phyloP scores from a whole-genome alignment of 2,888 invertebrate species.

The Lycophotia porphyrea region DNA sequence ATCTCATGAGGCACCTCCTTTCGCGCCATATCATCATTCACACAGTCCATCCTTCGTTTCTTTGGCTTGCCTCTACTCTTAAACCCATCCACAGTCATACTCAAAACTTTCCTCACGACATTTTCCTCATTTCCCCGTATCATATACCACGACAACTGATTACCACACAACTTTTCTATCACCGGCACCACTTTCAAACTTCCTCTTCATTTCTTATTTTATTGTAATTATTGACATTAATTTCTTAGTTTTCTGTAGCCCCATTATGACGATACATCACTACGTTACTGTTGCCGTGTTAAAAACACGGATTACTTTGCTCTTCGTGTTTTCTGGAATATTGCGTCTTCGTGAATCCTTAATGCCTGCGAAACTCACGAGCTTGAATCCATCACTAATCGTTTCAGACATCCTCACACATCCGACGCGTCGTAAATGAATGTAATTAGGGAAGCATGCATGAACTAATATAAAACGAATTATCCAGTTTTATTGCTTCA shows the following conservation, averaged over 20 bases:
- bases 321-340: constrained; percentile 69
- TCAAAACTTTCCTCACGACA: too few relatives aligned
- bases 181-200: too few relatives aligned
- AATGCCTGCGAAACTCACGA: constrained; percentile 76
- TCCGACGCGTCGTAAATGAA: constrained; percentile 74
- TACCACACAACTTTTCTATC: too few relatives aligned
- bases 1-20: too few relatives aligned
- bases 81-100: too few relatives aligned
- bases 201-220: too few relatives aligned
- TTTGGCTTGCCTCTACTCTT: too few relatives aligned
- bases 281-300: neutral
- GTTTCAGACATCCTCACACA: constrained; percentile 55
- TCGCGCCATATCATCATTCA: too few relatives aligned
- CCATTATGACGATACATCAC: neutral
- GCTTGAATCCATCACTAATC: constrained; percentile 49
- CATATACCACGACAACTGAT: too few relatives aligned
- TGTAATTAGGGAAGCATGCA: constrained; percentile 77
- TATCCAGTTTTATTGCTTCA: constrained; percentile 77
- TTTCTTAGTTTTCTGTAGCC: neutral
- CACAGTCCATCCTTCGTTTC: too few relatives aligned
- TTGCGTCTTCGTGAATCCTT: constrained; percentile 89
- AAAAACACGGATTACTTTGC: constrained; percentile 51
- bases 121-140: too few relatives aligned
- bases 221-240: neutral
- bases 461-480: constrained; percentile 76